These are phyloP conservation scores for Tipula lateralis DNA, from an alignment of 2,888 invertebrate genomes.

Conservation along the genomic window DNA sequence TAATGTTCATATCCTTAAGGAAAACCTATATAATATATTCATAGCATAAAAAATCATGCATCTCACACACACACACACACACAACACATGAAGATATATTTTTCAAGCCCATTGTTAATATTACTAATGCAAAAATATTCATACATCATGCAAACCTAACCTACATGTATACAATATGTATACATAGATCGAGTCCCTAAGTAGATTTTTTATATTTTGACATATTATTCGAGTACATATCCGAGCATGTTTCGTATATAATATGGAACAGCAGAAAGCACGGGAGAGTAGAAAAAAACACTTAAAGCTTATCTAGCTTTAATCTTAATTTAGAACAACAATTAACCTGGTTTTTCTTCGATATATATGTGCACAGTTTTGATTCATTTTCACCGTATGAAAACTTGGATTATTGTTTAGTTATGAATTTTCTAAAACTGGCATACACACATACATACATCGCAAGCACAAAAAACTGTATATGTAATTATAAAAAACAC, in stretches of 20 bases:
- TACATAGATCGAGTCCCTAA: neutral
- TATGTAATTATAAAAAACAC: constrained; percentile 19
- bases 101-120: constrained; percentile 2
- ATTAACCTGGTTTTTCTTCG: constrained; percentile 12
- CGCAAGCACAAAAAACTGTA: neutral
- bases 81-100: neutral
- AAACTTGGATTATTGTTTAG: neutral
- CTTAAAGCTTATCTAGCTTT: neutral
- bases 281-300: constrained; percentile 11
- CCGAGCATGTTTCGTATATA: neutral
- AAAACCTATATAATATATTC: neutral
- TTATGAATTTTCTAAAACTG: constrained; percentile 7
- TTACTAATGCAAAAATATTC: neutral
- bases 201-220: neutral
- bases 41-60: neutral
- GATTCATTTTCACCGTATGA: too few relatives aligned
- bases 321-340: constrained; percentile 19
- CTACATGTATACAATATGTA: neutral
- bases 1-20: neutral
- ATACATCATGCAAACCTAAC: constrained; percentile 9
- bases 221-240: neutral
- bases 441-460: neutral
- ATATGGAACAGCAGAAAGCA: neutral
- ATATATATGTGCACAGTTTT: too few relatives aligned
- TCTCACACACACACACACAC: neutral